A percentile compares a stretch with the other conserved stretches of the same genome.
Evolutionary conservation across 2,113 vertebrate species (phyloP).

Genomic region (Paratilapia polleni): DNA sequence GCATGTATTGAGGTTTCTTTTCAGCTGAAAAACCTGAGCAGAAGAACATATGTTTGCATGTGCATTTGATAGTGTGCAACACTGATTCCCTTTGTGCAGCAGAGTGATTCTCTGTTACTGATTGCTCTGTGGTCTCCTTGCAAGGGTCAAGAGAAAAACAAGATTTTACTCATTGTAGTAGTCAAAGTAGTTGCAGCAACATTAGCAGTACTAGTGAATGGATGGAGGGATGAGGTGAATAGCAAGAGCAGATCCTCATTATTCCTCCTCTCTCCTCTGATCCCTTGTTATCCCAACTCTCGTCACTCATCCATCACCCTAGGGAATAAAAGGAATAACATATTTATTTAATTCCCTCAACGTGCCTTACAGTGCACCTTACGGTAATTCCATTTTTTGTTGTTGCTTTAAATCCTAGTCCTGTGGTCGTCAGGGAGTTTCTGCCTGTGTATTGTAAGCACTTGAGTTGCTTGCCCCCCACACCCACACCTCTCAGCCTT

Average conservation of each 20-base stretch:
- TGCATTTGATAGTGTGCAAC: background rate
- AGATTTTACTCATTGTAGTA: background rate
- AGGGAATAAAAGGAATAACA: conserved; percentile 42
- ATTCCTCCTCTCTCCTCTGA: conserved; percentile 54
- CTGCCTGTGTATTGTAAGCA: background rate
- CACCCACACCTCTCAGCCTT: too few species aligned
- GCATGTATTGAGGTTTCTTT: background rate
- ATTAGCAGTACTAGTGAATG: background rate
- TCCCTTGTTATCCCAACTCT: conserved; percentile 64
- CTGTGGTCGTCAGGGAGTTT: background rate
- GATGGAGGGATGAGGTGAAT: conserved; percentile 27
- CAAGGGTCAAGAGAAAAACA: conserved; percentile 9
- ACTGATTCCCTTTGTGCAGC: background rate
- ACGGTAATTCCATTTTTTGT: conserved; percentile 43
- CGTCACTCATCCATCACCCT: conserved; percentile 51
- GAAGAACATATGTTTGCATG: background rate
- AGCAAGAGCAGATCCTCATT: conserved; percentile 53
- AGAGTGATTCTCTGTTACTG: conserved; percentile 9
- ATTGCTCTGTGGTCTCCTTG: conserved; percentile 4
- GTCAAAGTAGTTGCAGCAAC: conserved; percentile 4
- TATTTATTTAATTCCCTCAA: conserved; percentile 61
- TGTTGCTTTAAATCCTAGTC: conserved; percentile 36
- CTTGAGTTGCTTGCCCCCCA: background rate
- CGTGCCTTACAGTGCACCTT: conserved; percentile 36
- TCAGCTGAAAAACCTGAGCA: background rate